These are phyloP conservation scores for Choristoneura fumiferana DNA, from an alignment of 1,140 invertebrate species.

Conservation along the genomic window DNA sequence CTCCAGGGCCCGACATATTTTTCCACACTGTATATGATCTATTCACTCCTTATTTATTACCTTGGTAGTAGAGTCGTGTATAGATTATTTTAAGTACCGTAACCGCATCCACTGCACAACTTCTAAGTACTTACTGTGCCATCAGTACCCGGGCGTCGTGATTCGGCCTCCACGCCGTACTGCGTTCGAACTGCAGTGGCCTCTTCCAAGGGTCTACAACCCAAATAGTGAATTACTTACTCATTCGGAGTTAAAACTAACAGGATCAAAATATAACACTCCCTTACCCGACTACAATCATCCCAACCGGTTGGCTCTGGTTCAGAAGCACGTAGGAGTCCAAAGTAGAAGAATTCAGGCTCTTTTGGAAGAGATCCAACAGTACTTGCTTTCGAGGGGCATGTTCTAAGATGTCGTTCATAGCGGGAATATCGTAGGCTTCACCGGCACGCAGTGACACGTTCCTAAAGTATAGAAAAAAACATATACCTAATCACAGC, in stretches of 20 bases:
- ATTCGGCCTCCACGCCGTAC: slow-evolving; percentile 56
- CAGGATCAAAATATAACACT: no score
- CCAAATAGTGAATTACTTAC: background rate
- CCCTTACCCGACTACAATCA: slow-evolving; percentile 69
- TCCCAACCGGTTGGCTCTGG: slow-evolving; percentile 74
- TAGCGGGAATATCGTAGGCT: slow-evolving; percentile 37
- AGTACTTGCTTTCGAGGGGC: slow-evolving; percentile 38
- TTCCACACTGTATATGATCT: no score
- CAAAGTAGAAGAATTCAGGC: slow-evolving; percentile 31
- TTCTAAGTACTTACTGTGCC: slow-evolving; percentile 55
- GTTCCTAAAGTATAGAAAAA: slow-evolving; percentile 38
- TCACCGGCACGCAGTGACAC: slow-evolving; percentile 53
- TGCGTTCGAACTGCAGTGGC: slow-evolving; percentile 41
- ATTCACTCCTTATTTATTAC: no score
- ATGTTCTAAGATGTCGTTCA: slow-evolving; percentile 52
- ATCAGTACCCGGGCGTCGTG: slow-evolving; percentile 47
- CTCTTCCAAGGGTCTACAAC: no score
- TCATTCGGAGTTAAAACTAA: no score
- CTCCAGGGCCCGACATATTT: no score
- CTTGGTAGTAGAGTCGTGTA: no score
- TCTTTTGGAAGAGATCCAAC: slow-evolving; percentile 45
- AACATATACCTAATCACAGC: no score
- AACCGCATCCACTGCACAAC: no score
- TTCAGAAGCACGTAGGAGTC: slow-evolving; percentile 65
- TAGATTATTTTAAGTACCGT: no score